These are phyloP conservation scores for Drosophila kuntzei DNA, from an alignment of 2,888 invertebrate species.

Conservation along the genomic window DNA sequence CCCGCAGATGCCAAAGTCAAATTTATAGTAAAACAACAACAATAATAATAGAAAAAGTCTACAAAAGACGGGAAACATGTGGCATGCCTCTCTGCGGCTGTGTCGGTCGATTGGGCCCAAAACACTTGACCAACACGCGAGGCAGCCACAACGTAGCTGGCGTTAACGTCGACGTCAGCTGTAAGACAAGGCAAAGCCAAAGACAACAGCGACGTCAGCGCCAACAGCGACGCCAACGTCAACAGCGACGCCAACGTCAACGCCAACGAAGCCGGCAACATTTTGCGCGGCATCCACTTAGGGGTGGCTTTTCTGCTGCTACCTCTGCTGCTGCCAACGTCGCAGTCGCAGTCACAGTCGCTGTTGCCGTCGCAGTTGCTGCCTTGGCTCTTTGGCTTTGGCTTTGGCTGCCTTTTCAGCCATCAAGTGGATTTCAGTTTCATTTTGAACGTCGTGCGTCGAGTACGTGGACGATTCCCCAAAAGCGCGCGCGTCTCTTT, in stretches of 20 bases:
- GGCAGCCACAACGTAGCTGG: conserved; percentile 19
- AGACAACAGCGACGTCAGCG: conserved; percentile 1
- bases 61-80: conserved; percentile 64
- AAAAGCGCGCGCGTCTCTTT: conserved; percentile 47
- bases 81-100: conserved; percentile 49
- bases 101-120: conserved; percentile 46
- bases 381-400: conserved; percentile 43
- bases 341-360: conserved; percentile 18
- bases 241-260: conserved; percentile 12
- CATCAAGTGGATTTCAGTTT: conserved; percentile 83
- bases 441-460: conserved; percentile 84
- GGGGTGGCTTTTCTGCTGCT: conserved; percentile 67
- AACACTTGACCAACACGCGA: conserved; percentile 63
- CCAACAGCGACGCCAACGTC: conserved; percentile 42
- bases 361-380: conserved; percentile 27
- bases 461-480: conserved; percentile 70
- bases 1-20: conserved; percentile 67
- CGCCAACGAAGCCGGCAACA: conserved; percentile 58
- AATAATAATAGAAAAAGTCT: conserved; percentile 43
- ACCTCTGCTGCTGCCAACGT: conserved; percentile 17
- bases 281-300: conserved; percentile 58
- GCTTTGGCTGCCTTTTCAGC: conserved; percentile 53
- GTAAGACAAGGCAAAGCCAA: conserved; percentile 37
- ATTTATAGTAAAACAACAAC: conserved; percentile 41
- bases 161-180: conserved; percentile 36